Evolutionary conservation across 2,797 vertebrate species (phyloP), one percentile per base, ranked within the genome.

Genomic region (Cryptoblepharus egeriae): DNA sequence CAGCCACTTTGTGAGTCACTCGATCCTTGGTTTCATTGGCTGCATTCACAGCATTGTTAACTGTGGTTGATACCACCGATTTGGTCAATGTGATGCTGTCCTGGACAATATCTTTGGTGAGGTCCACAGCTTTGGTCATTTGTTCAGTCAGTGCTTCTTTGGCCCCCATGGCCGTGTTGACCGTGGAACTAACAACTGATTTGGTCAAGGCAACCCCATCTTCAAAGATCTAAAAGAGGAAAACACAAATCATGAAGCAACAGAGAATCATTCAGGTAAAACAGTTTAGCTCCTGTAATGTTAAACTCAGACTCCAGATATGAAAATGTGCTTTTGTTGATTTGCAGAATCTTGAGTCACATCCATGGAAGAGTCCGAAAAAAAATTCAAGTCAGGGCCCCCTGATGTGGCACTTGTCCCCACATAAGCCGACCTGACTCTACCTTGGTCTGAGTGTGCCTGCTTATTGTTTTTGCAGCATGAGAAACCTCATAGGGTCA

Each of bases 71-170:
- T 90, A 98, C 96, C 49, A 95, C 90, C 0, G 96, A 95, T 82
- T 94, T 95, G 88, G 98, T 98, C 94, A 95, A 85, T 92, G 97
- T 96, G 42, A 98, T 88, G 0, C 97, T 94, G 1, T 97, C 97
- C 92, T 95, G 96, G 83, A 97, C 92, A 0, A 95, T 95, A 0
- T 90, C 96, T 49, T 96, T 88, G 68, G 97, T 95, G 77, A 90
- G 20, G 3, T 94, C 95, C n/a, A 95, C 77, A 0, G 94, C 97
- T 30, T 95, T 97, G 0, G 96, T 88, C 82, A 97, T 94, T 0
- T 95, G 96, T 16, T 70, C 95, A 9, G 96, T 84, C 80, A 96
- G 81, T 0, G 93, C 94, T 45, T 93, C 90, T 64, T 89, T 92
- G 61, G 94, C 92, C 1, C 10, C 92, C 30, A 85, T 91, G 20